Percentiles rank a stretch among this genome's conserved stretches.
Conservation (phyloP, 35 echinoderm and acorn worm species). For the Ophiothrix spiculata region DNA sequence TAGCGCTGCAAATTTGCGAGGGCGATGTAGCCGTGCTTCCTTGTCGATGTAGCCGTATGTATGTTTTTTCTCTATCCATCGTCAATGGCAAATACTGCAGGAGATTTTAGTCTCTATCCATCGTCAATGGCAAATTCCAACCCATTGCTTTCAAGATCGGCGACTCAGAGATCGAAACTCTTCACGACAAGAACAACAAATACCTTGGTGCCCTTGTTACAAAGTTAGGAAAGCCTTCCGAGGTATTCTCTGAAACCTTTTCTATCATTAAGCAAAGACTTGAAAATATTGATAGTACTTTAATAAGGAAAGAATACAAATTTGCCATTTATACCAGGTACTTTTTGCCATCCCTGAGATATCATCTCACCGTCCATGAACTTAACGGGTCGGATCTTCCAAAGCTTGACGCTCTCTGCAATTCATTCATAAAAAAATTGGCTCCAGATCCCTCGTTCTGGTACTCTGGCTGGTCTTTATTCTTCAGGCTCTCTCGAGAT, state of each 20-base stretch:
- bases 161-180: not conserved
- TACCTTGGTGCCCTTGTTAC: conserved; percentile 4
- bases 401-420: not conserved
- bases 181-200: not conserved
- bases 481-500: not conserved
- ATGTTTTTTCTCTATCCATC: too few species aligned
- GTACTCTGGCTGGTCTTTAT: not conserved
- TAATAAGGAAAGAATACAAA: not conserved
- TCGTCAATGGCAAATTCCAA: not conserved
- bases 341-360: not conserved
- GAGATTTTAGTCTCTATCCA: not conserved
- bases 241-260: not conserved
- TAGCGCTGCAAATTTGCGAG: too few species aligned
- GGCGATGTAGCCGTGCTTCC: too few species aligned
- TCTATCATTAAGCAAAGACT: not conserved
- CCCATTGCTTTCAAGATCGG: not conserved
- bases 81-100: too few species aligned
- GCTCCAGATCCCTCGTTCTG: not conserved
- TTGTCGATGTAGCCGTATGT: too few species aligned
- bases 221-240: not conserved
- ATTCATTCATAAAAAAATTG: too few species aligned
- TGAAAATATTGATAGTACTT: conserved; percentile 1
- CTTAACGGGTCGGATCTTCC: not conserved
- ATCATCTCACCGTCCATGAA: not conserved
- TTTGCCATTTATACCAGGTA: conserved; percentile 1